Evolutionary conservation across 1,140 invertebrate genomes (phyloP), one percentile per base, ranked within the genome.

Genomic region (Philotrypesis tridentata): DNA sequence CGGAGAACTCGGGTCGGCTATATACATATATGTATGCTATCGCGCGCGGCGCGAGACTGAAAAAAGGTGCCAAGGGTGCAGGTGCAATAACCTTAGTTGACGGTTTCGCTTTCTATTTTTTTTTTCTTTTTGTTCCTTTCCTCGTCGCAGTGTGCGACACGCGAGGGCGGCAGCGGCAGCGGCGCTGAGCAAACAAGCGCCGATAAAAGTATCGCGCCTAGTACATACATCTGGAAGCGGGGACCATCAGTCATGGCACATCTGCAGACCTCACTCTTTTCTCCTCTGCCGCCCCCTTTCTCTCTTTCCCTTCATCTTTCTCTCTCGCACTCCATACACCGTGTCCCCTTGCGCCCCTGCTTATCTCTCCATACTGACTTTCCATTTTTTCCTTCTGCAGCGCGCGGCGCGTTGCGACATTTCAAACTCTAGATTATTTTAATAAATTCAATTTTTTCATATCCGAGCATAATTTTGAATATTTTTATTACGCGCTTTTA

Each of bases 161-260:
- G 83, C 82, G 71, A 84, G 72, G 84, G 85, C 85, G 80, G 77
- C 82, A 55, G 31, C n/a, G n/a, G n/a, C 61, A 48, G 40, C 86
- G 83, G 84, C 85, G 85, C 87, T 91, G 88, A 91, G 89, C 90
- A 92, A 92, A 92, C 90, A 91, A 89, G 85, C 86, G 85, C 82
- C 87, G 89, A 92, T 91, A 91, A 91, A 91, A 91, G 89, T 91
- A 90, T 87, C 87, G 87, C 84, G 85, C 85, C 86, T 85, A 88
- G 88, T 91, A 91, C 90, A 92, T 63, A 91, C 90, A 91, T 91
- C 90, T 91, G 90, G 90, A 91, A 91, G 90, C 89, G 87, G 87
- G 89, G 89, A 92, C 86, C 90, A 92, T 92, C 90, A 91, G 90
- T 92, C 91, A 91, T 88, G 87, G 83, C 89, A 88, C 91, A 92